phyloP scores from a whole-genome alignment of 1,140 invertebrate genomes.

The Drosophila sucinea region DNA sequence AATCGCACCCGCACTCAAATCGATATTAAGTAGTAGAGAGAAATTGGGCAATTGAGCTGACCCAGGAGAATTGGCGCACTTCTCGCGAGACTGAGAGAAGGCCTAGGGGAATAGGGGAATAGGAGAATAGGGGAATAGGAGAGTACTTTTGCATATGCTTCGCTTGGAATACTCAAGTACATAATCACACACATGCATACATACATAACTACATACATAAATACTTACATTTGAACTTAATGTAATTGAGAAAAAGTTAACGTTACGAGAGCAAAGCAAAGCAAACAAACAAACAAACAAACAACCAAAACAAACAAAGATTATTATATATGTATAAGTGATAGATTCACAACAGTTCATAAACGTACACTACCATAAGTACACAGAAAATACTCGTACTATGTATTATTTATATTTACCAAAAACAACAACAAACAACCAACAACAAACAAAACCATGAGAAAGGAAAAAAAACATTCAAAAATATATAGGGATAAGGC shows the following conservation, averaged over 20 bases:
- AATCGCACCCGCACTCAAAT: constrained; percentile 19
- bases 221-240: constrained; percentile 28
- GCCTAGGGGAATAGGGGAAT: constrained; percentile 26
- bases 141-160: constrained; percentile 47
- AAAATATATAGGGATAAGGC: constrained; percentile 26
- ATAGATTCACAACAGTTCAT: constrained; percentile 43
- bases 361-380: constrained; percentile 21
- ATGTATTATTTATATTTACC: constrained; percentile 13
- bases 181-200: constrained; percentile 38
- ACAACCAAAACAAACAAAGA: constrained; percentile 7
- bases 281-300: constrained; percentile 15
- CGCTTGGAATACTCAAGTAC: constrained; percentile 38
- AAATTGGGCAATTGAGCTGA: constrained; percentile 9
- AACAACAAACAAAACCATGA: background rate
- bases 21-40: constrained; percentile 23
- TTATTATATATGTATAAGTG: constrained; percentile 36
- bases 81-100: constrained; percentile 21
- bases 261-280: constrained; percentile 37
- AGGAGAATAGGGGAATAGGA: background rate
- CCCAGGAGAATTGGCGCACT: constrained; percentile 33
- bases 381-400: constrained; percentile 15
- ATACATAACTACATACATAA: constrained; percentile 30
- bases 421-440: constrained; percentile 15
- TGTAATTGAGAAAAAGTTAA: constrained; percentile 55
- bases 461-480: background rate